Conservation (phyloP, 1,140 invertebrate genomes). For the Magallana angulata region DNA sequence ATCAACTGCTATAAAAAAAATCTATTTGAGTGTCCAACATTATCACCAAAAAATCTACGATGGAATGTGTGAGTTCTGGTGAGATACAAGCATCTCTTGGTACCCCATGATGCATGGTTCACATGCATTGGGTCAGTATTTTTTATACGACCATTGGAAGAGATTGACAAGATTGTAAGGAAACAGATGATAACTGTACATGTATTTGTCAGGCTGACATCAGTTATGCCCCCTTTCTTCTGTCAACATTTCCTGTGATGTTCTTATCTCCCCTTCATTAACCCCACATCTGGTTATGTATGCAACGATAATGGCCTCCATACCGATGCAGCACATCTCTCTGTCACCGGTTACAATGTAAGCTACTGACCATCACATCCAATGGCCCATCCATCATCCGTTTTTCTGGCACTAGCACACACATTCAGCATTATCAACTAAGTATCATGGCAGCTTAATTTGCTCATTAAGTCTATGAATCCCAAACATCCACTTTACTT, state of each 20-base stretch:
- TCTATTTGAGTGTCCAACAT: not conserved
- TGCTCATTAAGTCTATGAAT: not conserved
- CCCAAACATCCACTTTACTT: not conserved
- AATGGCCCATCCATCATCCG: not conserved
- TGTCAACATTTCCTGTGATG: not conserved
- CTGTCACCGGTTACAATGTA: not conserved
- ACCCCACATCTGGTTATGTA: constrained; percentile 12
- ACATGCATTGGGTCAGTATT: too few species aligned
- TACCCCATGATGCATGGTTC: too few species aligned
- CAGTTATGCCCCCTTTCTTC: constrained; percentile 5
- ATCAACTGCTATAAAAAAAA: constrained; percentile 13
- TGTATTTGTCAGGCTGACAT: constrained; percentile 3
- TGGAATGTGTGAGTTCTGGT: not conserved
- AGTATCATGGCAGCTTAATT: constrained; percentile 26
- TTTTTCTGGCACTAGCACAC: constrained; percentile 5
- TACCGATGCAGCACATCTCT: not conserved
- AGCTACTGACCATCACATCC: constrained; percentile 8
- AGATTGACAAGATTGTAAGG: too few species aligned
- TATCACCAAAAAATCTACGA: not conserved
- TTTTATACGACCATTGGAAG: too few species aligned
- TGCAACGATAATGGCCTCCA: not conserved
- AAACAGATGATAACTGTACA: not conserved
- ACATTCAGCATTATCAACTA: constrained; percentile 10
- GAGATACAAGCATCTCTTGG: not conserved
- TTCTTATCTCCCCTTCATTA: constrained; percentile 1